Conservation (phyloP, 2,797 vertebrate species). For the Poeciliopsis paucimaculata region DNA sequence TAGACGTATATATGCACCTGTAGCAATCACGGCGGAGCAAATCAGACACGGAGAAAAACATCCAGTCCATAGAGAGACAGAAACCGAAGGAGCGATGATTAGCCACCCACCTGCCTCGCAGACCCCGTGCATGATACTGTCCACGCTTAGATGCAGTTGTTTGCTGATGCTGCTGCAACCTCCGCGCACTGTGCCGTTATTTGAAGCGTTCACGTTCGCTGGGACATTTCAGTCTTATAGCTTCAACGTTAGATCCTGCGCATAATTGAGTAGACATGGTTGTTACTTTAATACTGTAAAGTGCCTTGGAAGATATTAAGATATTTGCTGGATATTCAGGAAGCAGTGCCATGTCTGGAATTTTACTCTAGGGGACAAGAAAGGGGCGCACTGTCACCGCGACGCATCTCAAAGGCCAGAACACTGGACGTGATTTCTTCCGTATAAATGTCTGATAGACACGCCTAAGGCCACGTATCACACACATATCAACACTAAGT, state of each 20-base stretch:
- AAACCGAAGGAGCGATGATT: neutral
- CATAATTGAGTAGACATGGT: neutral
- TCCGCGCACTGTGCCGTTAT: neutral
- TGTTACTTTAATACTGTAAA: neutral
- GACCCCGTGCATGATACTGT: neutral
- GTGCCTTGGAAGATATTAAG: neutral
- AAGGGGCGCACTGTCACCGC: too few species aligned
- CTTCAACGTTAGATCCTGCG: neutral
- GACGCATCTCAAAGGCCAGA: too few species aligned
- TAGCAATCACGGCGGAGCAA: neutral
- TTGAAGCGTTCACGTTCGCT: neutral
- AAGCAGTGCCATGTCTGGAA: too few species aligned
- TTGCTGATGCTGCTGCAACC: neutral
- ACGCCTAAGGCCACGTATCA: too few species aligned
- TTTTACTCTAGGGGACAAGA: too few species aligned
- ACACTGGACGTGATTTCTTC: too few species aligned
- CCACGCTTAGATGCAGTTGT: neutral
- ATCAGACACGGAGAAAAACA: neutral
- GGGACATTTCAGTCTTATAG: neutral
- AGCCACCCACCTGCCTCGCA: neutral
- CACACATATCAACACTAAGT: too few species aligned
- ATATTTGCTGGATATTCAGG: neutral
- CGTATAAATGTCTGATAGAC: too few species aligned
- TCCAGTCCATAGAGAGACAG: neutral
- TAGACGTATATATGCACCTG: neutral